Evolutionary conservation across 2,113 vertebrate genomes (phyloP).

Genomic region (Oriolus oriolus): DNA sequence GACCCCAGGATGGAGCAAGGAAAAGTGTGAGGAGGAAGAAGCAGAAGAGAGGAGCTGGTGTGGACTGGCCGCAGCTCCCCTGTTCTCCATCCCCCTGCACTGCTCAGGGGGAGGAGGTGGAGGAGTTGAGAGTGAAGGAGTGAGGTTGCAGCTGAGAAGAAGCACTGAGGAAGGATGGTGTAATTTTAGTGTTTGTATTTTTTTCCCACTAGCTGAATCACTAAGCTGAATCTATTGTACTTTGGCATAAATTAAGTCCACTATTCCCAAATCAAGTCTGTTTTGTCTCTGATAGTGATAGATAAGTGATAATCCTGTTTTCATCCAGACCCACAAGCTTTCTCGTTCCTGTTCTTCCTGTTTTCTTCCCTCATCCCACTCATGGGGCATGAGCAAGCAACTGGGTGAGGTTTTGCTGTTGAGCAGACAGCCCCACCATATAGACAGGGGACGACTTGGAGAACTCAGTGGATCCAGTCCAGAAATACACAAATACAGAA

Average conservation of each 20-base stretch:
- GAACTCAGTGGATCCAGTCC: not conserved
- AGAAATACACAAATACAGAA: not conserved
- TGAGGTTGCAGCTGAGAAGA: not conserved
- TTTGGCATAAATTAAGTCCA: not conserved
- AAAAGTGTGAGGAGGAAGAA: not conserved
- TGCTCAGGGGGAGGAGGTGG: rapidly evolving
- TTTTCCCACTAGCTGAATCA: not conserved
- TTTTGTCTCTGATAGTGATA: not conserved
- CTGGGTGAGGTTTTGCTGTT: not conserved
- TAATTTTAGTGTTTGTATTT: not conserved
- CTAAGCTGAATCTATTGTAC: not conserved
- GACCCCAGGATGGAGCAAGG: not conserved
- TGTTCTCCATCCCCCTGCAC: not conserved
- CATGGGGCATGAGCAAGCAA: not conserved
- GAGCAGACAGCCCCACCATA: not conserved
- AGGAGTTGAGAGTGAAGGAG: not conserved
- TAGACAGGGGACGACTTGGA: not conserved
- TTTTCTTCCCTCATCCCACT: not conserved
- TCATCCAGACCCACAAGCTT: rapidly evolving
- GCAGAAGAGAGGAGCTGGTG: not conserved
- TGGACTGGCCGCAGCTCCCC: rapidly evolving
- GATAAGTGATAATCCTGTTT: not conserved
- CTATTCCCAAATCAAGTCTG: not conserved
- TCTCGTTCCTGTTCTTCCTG: not conserved
- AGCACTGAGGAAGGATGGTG: not conserved